Conservation (phyloP, 2,113 vertebrate species). For the Lota lota region DNA sequence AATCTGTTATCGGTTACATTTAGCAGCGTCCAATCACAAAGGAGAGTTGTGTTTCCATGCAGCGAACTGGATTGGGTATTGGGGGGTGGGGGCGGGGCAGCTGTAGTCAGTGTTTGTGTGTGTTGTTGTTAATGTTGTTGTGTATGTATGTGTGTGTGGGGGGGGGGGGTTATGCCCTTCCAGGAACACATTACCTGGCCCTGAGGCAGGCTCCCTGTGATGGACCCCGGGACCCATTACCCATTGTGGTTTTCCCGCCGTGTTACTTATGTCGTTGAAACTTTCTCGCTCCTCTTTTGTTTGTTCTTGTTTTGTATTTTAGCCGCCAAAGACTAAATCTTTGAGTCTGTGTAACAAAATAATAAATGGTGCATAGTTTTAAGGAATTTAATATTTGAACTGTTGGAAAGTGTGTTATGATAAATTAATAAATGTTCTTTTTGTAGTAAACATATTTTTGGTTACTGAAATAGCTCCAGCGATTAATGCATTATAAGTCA, state of each 20-base stretch:
- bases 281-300: neutral
- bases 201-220: neutral
- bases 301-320: conserved; percentile 30
- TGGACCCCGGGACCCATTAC: too few relatives aligned
- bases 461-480: neutral
- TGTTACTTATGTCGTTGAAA: conserved; percentile 4
- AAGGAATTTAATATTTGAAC: conserved; percentile 19
- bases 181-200: neutral
- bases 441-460: neutral
- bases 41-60: neutral
- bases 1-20: conserved; percentile 43
- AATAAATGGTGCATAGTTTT: conserved; percentile 26
- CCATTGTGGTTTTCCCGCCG: neutral
- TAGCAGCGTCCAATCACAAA: neutral
- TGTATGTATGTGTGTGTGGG: neutral
- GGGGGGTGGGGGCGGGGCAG: neutral
- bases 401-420: conserved; percentile 12
- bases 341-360: conserved; percentile 19
- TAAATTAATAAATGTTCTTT: conserved; percentile 25
- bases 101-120: neutral
- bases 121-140: conserved; percentile 7
- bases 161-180: neutral
- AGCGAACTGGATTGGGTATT: neutral
- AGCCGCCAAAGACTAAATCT: conserved; percentile 37
- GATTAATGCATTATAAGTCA: too few relatives aligned